These are phyloP conservation scores for Phrixothrix hirtus DNA, from an alignment of 2,888 invertebrate genomes.

Conservation along the genomic window DNA sequence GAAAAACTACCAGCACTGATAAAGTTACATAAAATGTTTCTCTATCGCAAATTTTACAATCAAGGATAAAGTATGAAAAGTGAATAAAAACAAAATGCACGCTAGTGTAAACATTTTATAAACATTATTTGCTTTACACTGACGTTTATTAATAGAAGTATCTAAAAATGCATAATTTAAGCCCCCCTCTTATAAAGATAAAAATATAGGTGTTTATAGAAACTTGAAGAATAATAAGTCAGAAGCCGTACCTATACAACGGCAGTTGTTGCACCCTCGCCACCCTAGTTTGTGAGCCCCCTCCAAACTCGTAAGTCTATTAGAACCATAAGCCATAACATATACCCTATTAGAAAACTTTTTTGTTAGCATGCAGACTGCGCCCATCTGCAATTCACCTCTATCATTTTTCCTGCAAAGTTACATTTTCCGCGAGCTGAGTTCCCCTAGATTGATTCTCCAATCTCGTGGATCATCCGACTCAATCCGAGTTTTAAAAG, in stretches of 20 bases:
- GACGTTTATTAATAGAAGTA: no score
- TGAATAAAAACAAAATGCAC: no score
- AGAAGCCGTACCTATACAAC: background rate
- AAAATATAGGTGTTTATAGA: background rate
- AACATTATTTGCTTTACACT: no score
- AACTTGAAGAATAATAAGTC: background rate
- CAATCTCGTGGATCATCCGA: conserved; percentile 36
- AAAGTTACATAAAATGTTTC: no score
- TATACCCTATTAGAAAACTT: conserved; percentile 38
- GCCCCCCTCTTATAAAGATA: no score
- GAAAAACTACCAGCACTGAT: no score
- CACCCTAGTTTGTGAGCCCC: conserved; percentile 7
- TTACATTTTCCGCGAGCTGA: conserved; percentile 21
- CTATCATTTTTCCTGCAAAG: conserved; percentile 22
- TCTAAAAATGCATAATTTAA: no score
- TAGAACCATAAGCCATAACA: conserved; percentile 36
- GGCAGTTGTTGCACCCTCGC: conserved; percentile 5
- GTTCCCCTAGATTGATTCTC: conserved; percentile 36
- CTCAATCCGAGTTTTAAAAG: conserved; percentile 37
- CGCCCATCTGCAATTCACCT: conserved; percentile 32
- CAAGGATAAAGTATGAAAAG: no score
- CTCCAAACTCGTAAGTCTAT: conserved; percentile 35
- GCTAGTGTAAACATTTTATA: no score
- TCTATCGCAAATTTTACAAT: no score
- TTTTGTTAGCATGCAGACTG: conserved; percentile 35